Conservation (phyloP, 2,888 invertebrate genomes). For the Bruchidius siliquastri region DNA sequence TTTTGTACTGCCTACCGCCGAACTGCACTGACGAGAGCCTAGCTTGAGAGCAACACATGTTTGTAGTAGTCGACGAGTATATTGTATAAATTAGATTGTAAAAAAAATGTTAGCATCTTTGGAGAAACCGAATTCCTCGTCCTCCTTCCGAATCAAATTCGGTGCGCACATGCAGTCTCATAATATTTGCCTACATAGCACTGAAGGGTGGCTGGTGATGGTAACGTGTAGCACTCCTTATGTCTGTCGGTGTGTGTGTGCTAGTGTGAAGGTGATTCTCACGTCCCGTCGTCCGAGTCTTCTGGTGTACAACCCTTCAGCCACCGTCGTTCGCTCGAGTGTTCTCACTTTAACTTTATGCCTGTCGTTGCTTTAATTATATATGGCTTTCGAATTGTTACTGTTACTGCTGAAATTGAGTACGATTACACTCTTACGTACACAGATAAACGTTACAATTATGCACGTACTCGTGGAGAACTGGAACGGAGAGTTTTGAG, state of each 20-base stretch:
- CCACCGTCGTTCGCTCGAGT: constrained; percentile 6
- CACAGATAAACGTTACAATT: not conserved
- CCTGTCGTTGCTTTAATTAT: constrained; percentile 29
- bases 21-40: too few species aligned
- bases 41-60: too few species aligned
- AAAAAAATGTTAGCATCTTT: too few species aligned
- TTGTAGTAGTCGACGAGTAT: too few species aligned
- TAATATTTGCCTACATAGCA: constrained; percentile 38
- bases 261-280: constrained; percentile 17
- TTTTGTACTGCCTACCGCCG: too few species aligned
- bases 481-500: not conserved
- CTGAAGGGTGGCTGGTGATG: constrained; percentile 13
- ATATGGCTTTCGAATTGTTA: constrained; percentile 13
- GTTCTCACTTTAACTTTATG: constrained; percentile 24
- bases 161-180: constrained; percentile 29
- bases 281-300: constrained; percentile 13
- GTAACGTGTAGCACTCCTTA: not conserved
- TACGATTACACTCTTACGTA: not conserved
- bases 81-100: too few species aligned
- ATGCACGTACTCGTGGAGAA: not conserved
- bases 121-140: too few species aligned
- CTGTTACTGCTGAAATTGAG: constrained; percentile 13
- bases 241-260: constrained; percentile 13
- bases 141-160: not conserved
- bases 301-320: constrained; percentile 13